phyloP scores from a whole-genome alignment of 1,140 invertebrate species.

The Drosophila ogumai region DNA sequence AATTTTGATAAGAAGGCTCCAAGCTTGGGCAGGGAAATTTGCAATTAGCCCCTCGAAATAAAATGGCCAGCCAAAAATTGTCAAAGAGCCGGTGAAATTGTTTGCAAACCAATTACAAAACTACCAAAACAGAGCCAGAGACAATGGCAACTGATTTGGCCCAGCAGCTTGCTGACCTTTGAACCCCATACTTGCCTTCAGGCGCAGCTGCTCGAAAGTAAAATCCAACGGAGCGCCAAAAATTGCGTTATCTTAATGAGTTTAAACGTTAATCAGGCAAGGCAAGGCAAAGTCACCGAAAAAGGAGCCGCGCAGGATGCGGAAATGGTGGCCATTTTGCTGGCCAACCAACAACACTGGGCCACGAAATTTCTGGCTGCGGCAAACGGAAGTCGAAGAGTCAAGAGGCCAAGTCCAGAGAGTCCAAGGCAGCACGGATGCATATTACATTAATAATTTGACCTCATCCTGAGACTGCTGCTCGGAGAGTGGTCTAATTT shows the following conservation, averaged over 20 bases:
- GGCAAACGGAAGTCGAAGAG: slow-evolving; percentile 60
- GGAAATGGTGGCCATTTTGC: slow-evolving; percentile 70
- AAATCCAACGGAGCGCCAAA: slow-evolving; percentile 73
- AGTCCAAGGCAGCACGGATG: slow-evolving; percentile 70
- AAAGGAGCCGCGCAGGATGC: slow-evolving; percentile 13
- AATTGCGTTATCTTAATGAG: slow-evolving; percentile 83
- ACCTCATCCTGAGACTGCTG: slow-evolving; percentile 65
- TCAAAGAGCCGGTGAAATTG: slow-evolving; percentile 75
- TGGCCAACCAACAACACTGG: slow-evolving; percentile 48
- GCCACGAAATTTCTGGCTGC: slow-evolving; percentile 39
- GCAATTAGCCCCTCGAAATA: slow-evolving; percentile 62
- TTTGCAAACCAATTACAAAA: slow-evolving; percentile 78
- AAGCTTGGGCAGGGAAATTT: slow-evolving; percentile 32
- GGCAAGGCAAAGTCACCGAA: slow-evolving; percentile 7
- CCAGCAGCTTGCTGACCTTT: slow-evolving; percentile 69
- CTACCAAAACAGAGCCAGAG: slow-evolving; percentile 37
- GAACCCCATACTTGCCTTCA: slow-evolving; percentile 37
- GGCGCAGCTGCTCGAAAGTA: slow-evolving; percentile 60
- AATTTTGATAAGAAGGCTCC: slow-evolving; percentile 60
- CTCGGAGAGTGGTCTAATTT: slow-evolving; percentile 47
- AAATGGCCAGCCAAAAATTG: slow-evolving; percentile 68
- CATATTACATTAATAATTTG: slow-evolving; percentile 84
- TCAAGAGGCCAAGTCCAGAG: slow-evolving; percentile 23
- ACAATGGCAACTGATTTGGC: slow-evolving; percentile 71
- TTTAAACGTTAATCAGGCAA: slow-evolving; percentile 82